Conservation (phyloP, 2,888 invertebrate genomes). For the Petrophora chlorosata region DNA sequence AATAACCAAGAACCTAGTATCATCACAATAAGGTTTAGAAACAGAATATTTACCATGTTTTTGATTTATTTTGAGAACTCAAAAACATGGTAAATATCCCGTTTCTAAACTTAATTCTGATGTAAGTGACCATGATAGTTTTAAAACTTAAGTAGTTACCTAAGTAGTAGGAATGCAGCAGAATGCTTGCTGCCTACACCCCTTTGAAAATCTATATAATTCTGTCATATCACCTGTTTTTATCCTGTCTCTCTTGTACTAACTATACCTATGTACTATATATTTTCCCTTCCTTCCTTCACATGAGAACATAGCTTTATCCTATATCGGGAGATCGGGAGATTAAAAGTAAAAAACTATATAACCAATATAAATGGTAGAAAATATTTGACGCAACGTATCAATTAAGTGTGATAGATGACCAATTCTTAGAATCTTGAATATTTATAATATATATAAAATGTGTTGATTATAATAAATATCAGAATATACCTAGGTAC, state of each 20-base stretch:
- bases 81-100: too few relatives aligned
- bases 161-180: too few relatives aligned
- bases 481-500: not conserved
- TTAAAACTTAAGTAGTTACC: too few relatives aligned
- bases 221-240: conserved; percentile 2
- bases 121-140: too few relatives aligned
- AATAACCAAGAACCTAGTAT: too few relatives aligned
- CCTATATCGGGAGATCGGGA: not conserved
- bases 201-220: not conserved
- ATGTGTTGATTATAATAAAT: conserved; percentile 7
- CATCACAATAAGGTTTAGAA: too few relatives aligned
- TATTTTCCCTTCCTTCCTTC: not conserved
- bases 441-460: conserved; percentile 40
- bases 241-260: not conserved
- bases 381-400: conserved; percentile 36
- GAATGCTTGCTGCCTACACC: conserved; percentile 1
- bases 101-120: too few relatives aligned
- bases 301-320: not conserved
- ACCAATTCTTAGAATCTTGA: conserved; percentile 61
- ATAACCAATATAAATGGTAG: conserved; percentile 12
- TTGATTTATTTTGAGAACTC: too few relatives aligned
- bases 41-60: too few relatives aligned
- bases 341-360: not conserved
- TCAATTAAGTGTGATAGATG: conserved; percentile 76
- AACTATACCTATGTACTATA: not conserved